Conservation (phyloP, 2,797 vertebrate species). For the Apodemus agrarius region DNA sequence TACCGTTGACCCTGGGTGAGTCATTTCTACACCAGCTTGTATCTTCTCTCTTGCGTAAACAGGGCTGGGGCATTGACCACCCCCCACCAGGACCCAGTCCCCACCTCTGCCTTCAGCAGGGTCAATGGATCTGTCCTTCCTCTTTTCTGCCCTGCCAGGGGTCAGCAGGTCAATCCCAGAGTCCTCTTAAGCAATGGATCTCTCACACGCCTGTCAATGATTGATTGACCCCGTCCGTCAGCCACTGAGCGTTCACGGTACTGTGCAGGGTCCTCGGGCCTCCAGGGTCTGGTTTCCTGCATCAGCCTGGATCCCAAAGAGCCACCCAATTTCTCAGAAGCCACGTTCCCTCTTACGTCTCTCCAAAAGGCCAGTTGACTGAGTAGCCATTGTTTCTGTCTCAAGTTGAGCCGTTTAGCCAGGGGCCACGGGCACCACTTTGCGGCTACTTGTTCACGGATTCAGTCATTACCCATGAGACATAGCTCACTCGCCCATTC, state of each 20-base stretch:
- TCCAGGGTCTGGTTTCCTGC: neutral
- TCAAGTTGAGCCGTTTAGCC: neutral
- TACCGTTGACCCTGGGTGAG: neutral
- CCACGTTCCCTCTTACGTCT: neutral
- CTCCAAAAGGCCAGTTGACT: neutral
- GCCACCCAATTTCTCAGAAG: neutral
- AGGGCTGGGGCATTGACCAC: neutral
- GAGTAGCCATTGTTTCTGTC: neutral
- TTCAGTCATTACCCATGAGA: neutral
- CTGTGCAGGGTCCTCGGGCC: neutral
- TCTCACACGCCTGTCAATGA: neutral
- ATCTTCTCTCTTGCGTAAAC: slow-evolving; percentile 41
- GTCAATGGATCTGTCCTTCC: slow-evolving; percentile 33
- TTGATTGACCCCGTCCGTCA: slow-evolving; percentile 26
- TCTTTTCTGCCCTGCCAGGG: slow-evolving; percentile 23
- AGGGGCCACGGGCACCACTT: rapidly evolving
- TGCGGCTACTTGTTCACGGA: neutral
- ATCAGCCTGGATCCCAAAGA: neutral
- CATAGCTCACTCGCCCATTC: neutral
- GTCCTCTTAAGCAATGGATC: slow-evolving; percentile 65
- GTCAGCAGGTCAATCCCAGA: neutral
- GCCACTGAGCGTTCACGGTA: neutral
- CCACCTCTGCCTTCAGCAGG: neutral
- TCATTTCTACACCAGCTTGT: neutral
- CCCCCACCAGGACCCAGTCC: neutral